Evolutionary conservation across 2,113 vertebrate genomes (phyloP).

Genomic region (Pristiophorus japonicus): DNA sequence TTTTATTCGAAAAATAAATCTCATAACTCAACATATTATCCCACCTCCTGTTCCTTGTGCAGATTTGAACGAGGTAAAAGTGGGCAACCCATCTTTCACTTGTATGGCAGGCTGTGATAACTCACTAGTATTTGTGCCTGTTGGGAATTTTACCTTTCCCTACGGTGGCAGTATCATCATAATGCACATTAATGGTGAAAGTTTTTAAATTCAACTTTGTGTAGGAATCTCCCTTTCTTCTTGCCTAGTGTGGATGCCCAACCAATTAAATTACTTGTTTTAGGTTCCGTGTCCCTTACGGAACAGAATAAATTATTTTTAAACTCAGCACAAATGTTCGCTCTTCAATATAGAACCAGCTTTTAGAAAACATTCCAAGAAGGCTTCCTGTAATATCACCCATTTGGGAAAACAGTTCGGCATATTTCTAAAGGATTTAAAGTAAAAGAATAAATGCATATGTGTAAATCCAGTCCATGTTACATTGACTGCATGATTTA

Average conservation of each 20-base stretch:
- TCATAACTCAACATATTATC: not conserved
- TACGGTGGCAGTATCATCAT: not conserved
- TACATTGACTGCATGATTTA: not conserved
- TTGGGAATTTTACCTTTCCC: not conserved
- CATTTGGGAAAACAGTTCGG: not conserved
- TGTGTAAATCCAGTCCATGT: not conserved
- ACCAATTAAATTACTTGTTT: not conserved
- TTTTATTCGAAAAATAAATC: not conserved
- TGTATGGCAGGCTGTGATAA: not conserved
- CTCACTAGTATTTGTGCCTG: not conserved
- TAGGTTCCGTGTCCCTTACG: not conserved
- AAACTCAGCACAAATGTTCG: not conserved
- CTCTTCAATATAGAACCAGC: not conserved
- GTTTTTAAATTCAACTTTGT: not conserved
- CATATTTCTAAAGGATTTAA: not conserved
- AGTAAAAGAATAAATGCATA: not conserved
- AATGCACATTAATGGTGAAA: not conserved
- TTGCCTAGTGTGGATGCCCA: not conserved
- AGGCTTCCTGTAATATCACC: no score
- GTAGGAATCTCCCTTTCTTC: not conserved
- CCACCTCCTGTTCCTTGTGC: not conserved
- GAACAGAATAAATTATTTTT: slow-evolving; percentile 16
- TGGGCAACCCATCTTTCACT: not conserved
- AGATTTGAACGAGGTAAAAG: not conserved
- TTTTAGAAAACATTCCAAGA: not conserved